A percentile compares a stretch with the other conserved stretches of the same genome.
phyloP scores from a whole-genome alignment of 2,113 vertebrate species.

The Bufo gargarizans region DNA sequence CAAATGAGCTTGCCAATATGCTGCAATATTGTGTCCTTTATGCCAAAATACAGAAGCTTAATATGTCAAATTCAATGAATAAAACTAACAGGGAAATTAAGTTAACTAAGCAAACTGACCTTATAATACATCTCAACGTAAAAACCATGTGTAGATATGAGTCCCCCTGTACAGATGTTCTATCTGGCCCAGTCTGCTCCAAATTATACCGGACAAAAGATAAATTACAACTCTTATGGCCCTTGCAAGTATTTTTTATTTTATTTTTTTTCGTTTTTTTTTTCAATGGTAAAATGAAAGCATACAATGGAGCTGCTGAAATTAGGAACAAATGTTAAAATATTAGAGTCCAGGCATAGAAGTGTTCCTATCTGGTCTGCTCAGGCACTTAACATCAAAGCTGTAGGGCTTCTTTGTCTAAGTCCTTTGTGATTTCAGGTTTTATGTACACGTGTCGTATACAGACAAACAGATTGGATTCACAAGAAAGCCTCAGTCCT shows the following conservation, averaged over 20 bases:
- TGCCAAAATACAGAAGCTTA: slow-evolving; percentile 95
- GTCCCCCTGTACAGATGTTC: slow-evolving; percentile 74
- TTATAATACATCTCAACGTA: slow-evolving; percentile 69
- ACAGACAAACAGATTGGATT: slow-evolving; percentile 37
- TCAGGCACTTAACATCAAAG: slow-evolving; percentile 72
- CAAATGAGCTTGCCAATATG: slow-evolving; percentile 99
- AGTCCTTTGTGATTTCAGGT: slow-evolving; percentile 60
- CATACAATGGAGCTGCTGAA: slow-evolving; percentile 68
- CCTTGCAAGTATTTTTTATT: slow-evolving; percentile 52
- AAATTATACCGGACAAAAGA: slow-evolving; percentile 76
- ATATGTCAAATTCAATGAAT: slow-evolving; percentile 95
- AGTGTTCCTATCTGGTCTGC: slow-evolving; percentile 62
- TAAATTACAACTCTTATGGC: slow-evolving; percentile 72
- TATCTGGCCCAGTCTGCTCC: slow-evolving; percentile 70
- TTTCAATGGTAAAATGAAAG: slow-evolving; percentile 75
- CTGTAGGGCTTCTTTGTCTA: slow-evolving; percentile 61
- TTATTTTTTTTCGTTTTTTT: slow-evolving; percentile 61
- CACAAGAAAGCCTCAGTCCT: slow-evolving; percentile 17
- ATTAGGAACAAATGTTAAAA: slow-evolving; percentile 75
- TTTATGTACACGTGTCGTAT: slow-evolving; percentile 55
- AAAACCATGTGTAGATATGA: slow-evolving; percentile 63
- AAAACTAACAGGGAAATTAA: slow-evolving; percentile 80
- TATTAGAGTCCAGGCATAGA: slow-evolving; percentile 60
- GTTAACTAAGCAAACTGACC: slow-evolving; percentile 77
- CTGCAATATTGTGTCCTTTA: slow-evolving; percentile 96